Evolutionary conservation across 2,888 invertebrate species (phyloP).

Genomic region (Drosophila anomelani): DNA sequence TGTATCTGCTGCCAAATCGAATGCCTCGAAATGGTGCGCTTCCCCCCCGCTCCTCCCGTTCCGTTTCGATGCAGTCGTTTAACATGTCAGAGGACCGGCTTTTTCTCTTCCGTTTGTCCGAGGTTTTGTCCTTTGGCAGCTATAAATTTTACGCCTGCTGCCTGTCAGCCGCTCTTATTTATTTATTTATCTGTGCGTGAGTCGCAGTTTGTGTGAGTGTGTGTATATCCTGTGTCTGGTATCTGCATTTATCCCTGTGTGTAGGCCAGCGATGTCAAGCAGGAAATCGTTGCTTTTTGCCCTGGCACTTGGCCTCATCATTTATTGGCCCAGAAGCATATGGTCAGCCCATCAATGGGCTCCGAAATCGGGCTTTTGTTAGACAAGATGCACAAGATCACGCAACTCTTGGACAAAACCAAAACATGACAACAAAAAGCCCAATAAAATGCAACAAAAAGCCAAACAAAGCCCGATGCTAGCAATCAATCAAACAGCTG

Average conservation of each 20-base stretch:
- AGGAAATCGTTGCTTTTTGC: conserved; percentile 66
- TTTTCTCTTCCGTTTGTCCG: conserved; percentile 65
- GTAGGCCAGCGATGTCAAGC: conserved; percentile 62
- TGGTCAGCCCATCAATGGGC: conserved; percentile 41
- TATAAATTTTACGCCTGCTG: conserved; percentile 73
- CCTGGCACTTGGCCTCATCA: conserved; percentile 29
- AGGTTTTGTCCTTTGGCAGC: conserved; percentile 75
- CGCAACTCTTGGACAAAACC: conserved; percentile 10
- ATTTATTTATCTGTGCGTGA: conserved; percentile 71
- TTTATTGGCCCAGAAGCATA: conserved; percentile 33
- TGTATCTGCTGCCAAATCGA: conserved; percentile 81
- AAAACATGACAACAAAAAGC: conserved; percentile 22
- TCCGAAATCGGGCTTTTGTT: conserved; percentile 30
- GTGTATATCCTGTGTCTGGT: not conserved
- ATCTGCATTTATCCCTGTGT: conserved; percentile 63
- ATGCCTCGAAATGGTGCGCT: conserved; percentile 58
- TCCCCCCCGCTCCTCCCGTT: conserved; percentile 2
- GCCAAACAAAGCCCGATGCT: conserved; percentile 67
- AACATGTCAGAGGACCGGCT: conserved; percentile 68
- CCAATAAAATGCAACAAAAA: conserved; percentile 51
- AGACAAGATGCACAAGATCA: conserved; percentile 16
- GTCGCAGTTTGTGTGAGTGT: conserved; percentile 10
- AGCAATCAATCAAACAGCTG: conserved; percentile 83
- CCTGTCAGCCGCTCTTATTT: conserved; percentile 75
- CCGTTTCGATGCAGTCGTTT: conserved; percentile 69